Evolutionary conservation across 2,797 vertebrate species (phyloP).

Genomic region (Cynopterus sphinx): DNA sequence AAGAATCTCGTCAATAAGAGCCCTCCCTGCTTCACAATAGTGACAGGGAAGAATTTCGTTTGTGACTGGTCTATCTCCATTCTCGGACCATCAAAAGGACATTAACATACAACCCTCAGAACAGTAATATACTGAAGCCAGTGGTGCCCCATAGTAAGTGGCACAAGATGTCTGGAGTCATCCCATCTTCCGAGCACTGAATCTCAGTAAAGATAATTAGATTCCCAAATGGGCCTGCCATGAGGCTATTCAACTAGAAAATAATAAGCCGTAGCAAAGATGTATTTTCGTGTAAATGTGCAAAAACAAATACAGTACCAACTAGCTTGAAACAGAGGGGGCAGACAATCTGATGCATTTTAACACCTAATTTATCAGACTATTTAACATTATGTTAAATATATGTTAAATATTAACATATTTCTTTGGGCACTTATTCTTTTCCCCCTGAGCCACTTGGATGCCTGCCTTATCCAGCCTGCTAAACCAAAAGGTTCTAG

Average conservation of each 20-base stretch:
- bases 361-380: slow-evolving; percentile 70
- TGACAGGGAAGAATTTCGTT: neutral
- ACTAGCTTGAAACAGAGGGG: slow-evolving; percentile 59
- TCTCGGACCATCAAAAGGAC: neutral
- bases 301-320: slow-evolving; percentile 63
- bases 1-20: neutral
- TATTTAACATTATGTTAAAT: too few relatives aligned
- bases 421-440: neutral
- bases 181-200: neutral
- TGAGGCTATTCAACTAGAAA: slow-evolving; percentile 65
- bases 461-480: neutral
- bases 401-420: too few relatives aligned
- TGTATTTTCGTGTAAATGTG: slow-evolving; percentile 71
- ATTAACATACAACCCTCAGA: neutral
- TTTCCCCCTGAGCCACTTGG: neutral
- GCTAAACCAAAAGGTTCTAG: neutral
- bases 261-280: slow-evolving; percentile 68
- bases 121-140: neutral
- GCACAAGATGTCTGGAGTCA: neutral
- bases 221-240: slow-evolving; percentile 30
- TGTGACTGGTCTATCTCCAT: neutral
- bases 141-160: neutral
- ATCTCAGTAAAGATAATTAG: slow-evolving; percentile 36
- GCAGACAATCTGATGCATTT: slow-evolving; percentile 45
- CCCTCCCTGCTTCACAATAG: neutral